Percentiles rank a stretch among this genome's conserved stretches.
Evolutionary conservation across 2,113 vertebrate species (phyloP).

Genomic region (Notiomystis cincta): DNA sequence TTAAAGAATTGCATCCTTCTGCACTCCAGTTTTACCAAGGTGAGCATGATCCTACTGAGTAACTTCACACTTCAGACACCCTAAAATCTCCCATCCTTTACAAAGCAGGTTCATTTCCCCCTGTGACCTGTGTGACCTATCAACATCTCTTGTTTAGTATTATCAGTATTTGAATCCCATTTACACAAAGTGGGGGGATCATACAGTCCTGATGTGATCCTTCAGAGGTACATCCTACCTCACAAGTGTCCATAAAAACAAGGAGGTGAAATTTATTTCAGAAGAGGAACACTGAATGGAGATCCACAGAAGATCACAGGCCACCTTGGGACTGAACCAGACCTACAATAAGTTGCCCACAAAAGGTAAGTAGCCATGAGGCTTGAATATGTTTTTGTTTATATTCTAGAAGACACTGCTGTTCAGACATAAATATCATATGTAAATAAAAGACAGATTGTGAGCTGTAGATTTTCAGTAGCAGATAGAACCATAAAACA

Average conservation of each 20-base stretch:
- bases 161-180: not conserved
- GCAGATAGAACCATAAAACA: not conserved
- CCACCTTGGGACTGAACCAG: not conserved
- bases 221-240: not conserved
- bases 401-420: not conserved
- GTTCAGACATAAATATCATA: not conserved
- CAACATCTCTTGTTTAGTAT: not conserved
- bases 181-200: not conserved
- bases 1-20: not conserved
- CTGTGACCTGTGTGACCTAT: not conserved
- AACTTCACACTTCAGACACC: not conserved
- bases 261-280: not conserved
- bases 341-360: not conserved
- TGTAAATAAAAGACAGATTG: not conserved
- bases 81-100: not conserved
- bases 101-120: not conserved
- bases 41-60: not conserved
- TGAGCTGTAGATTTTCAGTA: not conserved
- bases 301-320: not conserved
- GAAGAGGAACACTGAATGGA: not conserved
- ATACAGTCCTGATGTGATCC: not conserved
- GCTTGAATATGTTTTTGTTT: not conserved
- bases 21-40: not conserved
- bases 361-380: not conserved
- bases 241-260: not conserved